Conservation (phyloP, 2,888 invertebrate species). For the Drosophila macrospina region DNA sequence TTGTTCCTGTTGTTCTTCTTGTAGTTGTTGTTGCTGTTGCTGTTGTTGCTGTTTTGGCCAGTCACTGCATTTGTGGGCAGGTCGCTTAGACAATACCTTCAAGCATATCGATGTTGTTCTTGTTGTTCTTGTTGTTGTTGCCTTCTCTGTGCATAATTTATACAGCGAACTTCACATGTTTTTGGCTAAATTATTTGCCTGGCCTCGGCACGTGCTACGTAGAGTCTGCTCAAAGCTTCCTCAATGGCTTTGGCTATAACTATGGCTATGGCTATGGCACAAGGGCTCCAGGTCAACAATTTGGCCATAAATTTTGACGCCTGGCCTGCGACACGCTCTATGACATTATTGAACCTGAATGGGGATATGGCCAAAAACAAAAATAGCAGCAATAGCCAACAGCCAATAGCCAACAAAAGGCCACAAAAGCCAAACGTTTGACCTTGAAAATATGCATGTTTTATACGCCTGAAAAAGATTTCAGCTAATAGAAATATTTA, state of each 20-base stretch:
- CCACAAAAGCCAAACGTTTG: conserved; percentile 63
- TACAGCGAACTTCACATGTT: conserved; percentile 73
- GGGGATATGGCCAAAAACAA: conserved; percentile 59
- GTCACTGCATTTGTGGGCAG: conserved; percentile 66
- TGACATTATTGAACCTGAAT: conserved; percentile 78
- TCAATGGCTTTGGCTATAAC: conserved; percentile 33
- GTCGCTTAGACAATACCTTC: conserved; percentile 74
- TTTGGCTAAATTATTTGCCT: conserved; percentile 75
- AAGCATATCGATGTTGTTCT: conserved; percentile 42
- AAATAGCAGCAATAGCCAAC: conserved; percentile 43
- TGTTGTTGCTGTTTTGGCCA: conserved; percentile 29
- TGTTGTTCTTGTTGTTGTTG: conserved; percentile 30
- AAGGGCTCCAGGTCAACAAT: conserved; percentile 69
- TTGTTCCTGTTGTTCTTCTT: conserved; percentile 27
- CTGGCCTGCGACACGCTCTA: conserved; percentile 76
- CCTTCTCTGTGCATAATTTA: conserved; percentile 68
- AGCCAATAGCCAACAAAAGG: conserved; percentile 34
- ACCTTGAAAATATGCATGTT: conserved; percentile 58
- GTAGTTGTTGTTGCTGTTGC: conserved; percentile 10
- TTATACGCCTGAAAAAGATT: not conserved
- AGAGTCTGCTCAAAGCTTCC: conserved; percentile 33
- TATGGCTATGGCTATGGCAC: conserved; percentile 39
- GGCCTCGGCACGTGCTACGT: conserved; percentile 64
- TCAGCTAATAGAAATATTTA: conserved; percentile 16
- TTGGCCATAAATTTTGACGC: conserved; percentile 75